A percentile compares a stretch with the other conserved stretches of the same genome.
Evolutionary conservation across 2,888 invertebrate species (phyloP).

Genomic region (Drosophila birchii): DNA sequence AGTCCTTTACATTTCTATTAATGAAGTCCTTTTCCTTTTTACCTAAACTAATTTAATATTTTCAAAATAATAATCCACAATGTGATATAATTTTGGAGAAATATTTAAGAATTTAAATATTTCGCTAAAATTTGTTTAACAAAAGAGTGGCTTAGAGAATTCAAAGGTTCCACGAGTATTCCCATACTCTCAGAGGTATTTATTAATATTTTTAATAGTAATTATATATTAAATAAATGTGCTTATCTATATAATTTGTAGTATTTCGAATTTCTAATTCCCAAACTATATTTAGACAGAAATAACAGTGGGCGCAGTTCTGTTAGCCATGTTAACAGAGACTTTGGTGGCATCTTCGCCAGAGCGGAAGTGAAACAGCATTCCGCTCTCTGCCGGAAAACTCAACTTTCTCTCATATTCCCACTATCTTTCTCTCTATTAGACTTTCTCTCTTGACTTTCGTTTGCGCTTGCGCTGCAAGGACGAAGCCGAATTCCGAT

Average conservation of each 20-base stretch:
- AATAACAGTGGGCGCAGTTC: constrained; percentile 29
- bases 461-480: constrained; percentile 35
- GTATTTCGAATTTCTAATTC: background rate
- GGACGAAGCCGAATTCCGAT: constrained; percentile 40
- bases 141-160: background rate
- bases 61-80: background rate
- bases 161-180: background rate
- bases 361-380: constrained; percentile 27
- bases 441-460: background rate
- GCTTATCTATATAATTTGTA: background rate
- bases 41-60: too few relatives aligned
- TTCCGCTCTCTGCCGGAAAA: background rate
- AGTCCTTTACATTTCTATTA: too few relatives aligned
- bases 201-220: background rate
- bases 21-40: too few relatives aligned
- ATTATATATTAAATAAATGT: background rate
- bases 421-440: background rate
- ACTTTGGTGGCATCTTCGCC: constrained; percentile 4
- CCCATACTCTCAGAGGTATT: background rate
- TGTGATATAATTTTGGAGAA: background rate
- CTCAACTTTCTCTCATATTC: background rate
- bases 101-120: too few relatives aligned
- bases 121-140: too few relatives aligned
- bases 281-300: background rate
- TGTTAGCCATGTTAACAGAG: constrained; percentile 22